Evolutionary conservation across 2,113 vertebrate genomes (phyloP).

Genomic region (Dicaeum eximium): DNA sequence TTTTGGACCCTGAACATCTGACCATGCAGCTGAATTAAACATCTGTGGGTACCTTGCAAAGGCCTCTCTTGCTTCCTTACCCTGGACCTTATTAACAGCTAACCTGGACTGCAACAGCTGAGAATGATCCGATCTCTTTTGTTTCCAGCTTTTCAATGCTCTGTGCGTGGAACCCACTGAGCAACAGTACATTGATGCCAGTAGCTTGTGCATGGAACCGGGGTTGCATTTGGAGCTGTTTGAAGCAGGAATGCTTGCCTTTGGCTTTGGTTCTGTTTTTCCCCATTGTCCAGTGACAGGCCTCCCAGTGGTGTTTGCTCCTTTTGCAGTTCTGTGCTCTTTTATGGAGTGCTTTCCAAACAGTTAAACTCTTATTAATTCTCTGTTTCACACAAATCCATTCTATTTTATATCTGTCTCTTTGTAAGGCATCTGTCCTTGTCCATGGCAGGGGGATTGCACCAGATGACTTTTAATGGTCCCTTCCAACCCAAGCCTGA

Average conservation of each 20-base stretch:
- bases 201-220: background rate
- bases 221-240: accelerated
- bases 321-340: background rate
- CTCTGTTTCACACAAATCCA: background rate
- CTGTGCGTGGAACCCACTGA: background rate
- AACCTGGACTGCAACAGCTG: no score
- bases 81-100: no score
- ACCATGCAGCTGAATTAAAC: no score
- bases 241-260: background rate
- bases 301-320: background rate
- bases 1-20: no score
- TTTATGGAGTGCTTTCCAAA: background rate
- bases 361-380: background rate
- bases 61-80: no score
- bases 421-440: background rate
- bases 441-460: background rate
- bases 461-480: background rate
- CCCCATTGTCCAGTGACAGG: background rate
- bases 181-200: accelerated
- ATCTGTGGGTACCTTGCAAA: no score
- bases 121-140: background rate
- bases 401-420: background rate
- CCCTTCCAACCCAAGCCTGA: background rate
- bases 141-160: background rate
- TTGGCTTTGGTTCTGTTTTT: background rate